These are phyloP conservation scores for Ianthella basta DNA, from an alignment of 37 sponge, comb jelly and placozoan species.

Conservation along the genomic window DNA sequence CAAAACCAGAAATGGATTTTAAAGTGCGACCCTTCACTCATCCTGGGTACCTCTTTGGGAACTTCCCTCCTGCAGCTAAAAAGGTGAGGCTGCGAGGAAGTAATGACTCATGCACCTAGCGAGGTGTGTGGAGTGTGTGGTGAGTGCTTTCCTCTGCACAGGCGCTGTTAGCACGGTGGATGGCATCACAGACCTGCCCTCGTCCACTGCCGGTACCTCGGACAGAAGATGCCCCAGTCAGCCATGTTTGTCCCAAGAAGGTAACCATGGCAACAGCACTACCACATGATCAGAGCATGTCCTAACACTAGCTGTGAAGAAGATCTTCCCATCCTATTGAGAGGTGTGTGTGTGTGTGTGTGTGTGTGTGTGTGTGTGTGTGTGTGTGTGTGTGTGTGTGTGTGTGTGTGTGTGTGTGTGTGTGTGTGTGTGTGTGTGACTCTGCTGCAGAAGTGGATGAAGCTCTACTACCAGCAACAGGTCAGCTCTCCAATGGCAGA, in stretches of 20 bases:
- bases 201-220: too few species aligned
- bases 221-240: too few species aligned
- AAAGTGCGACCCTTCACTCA: conserved; percentile 55
- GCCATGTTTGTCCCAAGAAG: too few species aligned
- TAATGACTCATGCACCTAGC: too few species aligned
- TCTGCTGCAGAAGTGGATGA: neutral
- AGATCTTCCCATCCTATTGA: too few species aligned
- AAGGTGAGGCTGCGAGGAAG: conserved; percentile 45
- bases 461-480: neutral
- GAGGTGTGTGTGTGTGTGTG: conserved; percentile 20
- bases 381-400: neutral
- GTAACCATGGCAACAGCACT: too few species aligned
- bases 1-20: conserved; percentile 37
- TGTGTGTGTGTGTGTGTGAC: conserved; percentile 31
- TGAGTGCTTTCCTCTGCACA: too few species aligned
- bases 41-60: conserved; percentile 65
- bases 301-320: too few species aligned
- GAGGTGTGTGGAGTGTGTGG: too few species aligned
- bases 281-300: too few species aligned
- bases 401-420: neutral
- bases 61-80: conserved; percentile 66
- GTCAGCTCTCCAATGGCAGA: neutral
- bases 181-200: too few species aligned
- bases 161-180: too few species aligned
- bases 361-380: neutral